phyloP scores from a whole-genome alignment of 2,888 invertebrate species.

The Hypomecis punctinalis region DNA sequence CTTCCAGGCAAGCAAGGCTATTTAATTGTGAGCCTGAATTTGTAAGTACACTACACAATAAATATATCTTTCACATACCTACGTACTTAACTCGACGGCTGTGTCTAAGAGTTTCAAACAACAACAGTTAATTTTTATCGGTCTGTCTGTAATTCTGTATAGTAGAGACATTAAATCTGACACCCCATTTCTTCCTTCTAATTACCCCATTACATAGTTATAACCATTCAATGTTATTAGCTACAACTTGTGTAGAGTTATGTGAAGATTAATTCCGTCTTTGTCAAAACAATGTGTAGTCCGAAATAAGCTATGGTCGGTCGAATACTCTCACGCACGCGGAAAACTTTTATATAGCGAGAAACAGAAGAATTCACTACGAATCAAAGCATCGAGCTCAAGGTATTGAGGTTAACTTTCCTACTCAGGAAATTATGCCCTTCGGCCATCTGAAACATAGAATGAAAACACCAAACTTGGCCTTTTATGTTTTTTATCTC shows the following conservation, averaged over 20 bases:
- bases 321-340: constrained; percentile 66
- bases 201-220: constrained; percentile 20
- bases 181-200: constrained; percentile 14
- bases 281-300: constrained; percentile 58
- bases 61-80: too few species aligned
- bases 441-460: neutral
- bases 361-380: constrained; percentile 45
- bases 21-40: too few species aligned
- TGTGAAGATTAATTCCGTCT: constrained; percentile 42
- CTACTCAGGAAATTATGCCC: neutral
- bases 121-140: too few species aligned
- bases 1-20: too few species aligned
- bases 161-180: constrained; percentile 5
- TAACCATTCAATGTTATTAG: constrained; percentile 35
- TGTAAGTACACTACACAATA: too few species aligned
- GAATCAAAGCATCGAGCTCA: constrained; percentile 42
- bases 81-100: too few species aligned
- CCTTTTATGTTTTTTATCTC: too few species aligned
- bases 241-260: constrained; percentile 46
- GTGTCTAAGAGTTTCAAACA: too few species aligned
- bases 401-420: constrained; percentile 29
- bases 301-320: constrained; percentile 51
- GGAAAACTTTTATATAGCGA: constrained; percentile 42
- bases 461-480: too few species aligned
- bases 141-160: neutral